Evolutionary conservation across 92 coral and sea anemone species (phyloP), one percentile per base, ranked within the genome.

Genomic region (Plumapathes pennacea): DNA sequence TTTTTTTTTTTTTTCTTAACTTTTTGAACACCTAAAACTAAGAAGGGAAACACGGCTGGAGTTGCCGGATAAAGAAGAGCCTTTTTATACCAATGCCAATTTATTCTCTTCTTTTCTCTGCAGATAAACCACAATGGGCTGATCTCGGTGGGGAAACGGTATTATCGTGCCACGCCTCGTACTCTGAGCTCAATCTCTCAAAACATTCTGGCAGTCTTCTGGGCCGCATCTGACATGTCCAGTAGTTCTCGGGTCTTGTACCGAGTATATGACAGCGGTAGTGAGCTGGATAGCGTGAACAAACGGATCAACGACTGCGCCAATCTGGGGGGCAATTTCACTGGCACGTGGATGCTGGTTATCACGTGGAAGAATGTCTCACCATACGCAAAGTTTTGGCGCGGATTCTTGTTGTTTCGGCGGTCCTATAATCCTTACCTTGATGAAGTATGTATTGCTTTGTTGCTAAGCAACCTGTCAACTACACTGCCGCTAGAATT

Each of bases 101-200:
- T 1, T 8, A 27, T 22, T 25, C 25, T 48, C 20, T 7, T 31
- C n/a, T 18, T 8, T 4, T 20, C 11, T 42, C 32, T 66, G 5
- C 73, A 78, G 85, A 25, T 78, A n/a, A 53, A 54, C 12, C 24
- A 14, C n/a, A 62, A 78, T 47, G 85, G 85, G 8, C 26, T 61
- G 36, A 48, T 78, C 4, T 65, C 87, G 0, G 1, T 81, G 4
- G 87, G 77, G 10, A 43, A 38, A 44, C 25, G 19, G 2, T 72
- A 80, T 51, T 8, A 28, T 2, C 60, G 69, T n/a, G 10, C 38
- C 8, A 29, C 72, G 10, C 82, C 87, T n/a, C 66, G 18, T 52
- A 10, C 12, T 2, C 73, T 75, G 7, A 51, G 17, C 0, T 19
- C 29, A 3, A 29, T 72, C 5, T 32, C 55, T 0, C 51, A 59